Percentiles rank a stretch among this genome's conserved stretches.
These are phyloP conservation scores for Leptinotarsa undecemlineata DNA, from an alignment of 1,140 invertebrate genomes.

Conservation along the genomic window DNA sequence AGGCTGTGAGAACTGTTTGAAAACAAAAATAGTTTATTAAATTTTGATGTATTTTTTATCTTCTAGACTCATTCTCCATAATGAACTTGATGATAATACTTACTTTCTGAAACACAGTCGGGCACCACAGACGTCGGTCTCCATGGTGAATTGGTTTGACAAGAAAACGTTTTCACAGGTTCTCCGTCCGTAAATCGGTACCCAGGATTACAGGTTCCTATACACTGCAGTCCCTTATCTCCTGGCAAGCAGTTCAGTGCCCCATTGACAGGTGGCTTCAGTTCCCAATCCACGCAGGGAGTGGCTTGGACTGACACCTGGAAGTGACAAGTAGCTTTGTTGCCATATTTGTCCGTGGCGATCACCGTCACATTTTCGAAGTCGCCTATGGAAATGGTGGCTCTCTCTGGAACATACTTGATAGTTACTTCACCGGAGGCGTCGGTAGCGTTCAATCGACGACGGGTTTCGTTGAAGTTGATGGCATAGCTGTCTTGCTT, in stretches of 20 bases:
- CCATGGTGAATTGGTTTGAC: slow-evolving; percentile 79
- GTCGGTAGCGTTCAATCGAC: slow-evolving; percentile 85
- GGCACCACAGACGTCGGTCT: slow-evolving; percentile 83
- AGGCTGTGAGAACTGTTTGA: no score
- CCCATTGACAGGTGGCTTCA: slow-evolving; percentile 85
- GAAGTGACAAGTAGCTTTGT: slow-evolving; percentile 90
- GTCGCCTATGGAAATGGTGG: slow-evolving; percentile 84
- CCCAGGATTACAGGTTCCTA: slow-evolving; percentile 88
- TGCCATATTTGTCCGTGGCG: slow-evolving; percentile 86
- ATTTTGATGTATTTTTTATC: no score
- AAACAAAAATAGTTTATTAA: no score
- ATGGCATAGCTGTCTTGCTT: slow-evolving; percentile 87
- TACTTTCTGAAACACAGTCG: slow-evolving; percentile 90
- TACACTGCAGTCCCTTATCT: slow-evolving; percentile 82
- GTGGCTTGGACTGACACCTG: slow-evolving; percentile 92
- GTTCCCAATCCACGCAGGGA: slow-evolving; percentile 91
- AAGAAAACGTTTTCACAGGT: slow-evolving; percentile 82
- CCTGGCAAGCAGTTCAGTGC: slow-evolving; percentile 83
- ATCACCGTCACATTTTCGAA: slow-evolving; percentile 94
- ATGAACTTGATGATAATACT: slow-evolving; percentile 38
- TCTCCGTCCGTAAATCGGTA: slow-evolving; percentile 91
- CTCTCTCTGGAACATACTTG: slow-evolving; percentile 81
- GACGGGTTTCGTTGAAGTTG: slow-evolving; percentile 90
- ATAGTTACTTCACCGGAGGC: slow-evolving; percentile 86
- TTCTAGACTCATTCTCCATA: no score